A percentile compares a stretch with the other conserved stretches of the same genome.
These are phyloP conservation scores for Stenolophus ochropezus DNA, from an alignment of 2,888 invertebrate species.

Conservation along the genomic window DNA sequence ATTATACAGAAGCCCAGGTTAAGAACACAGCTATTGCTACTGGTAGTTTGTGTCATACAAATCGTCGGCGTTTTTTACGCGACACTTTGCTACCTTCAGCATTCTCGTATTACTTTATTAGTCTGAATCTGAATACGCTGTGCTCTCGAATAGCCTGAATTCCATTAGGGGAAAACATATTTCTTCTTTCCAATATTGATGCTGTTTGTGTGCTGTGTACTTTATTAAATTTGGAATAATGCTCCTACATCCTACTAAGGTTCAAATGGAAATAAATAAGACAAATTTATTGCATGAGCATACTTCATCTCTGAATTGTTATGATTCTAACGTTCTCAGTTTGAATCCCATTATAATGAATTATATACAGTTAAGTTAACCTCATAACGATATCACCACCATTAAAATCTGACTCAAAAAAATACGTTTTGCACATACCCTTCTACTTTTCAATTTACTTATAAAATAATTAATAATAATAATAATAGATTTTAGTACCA, in stretches of 20 bases:
- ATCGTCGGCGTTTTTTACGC: constrained; percentile 5
- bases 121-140: not conserved
- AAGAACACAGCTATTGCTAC: constrained; percentile 1
- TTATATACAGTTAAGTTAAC: too few relatives aligned
- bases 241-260: not conserved
- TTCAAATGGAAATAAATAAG: not conserved
- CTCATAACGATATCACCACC: too few relatives aligned
- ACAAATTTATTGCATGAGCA: not conserved
- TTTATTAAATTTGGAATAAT: not conserved
- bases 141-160: not conserved
- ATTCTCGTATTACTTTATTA: constrained; percentile 37
- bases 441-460: too few relatives aligned
- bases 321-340: too few relatives aligned
- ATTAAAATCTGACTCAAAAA: too few relatives aligned
- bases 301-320: too few relatives aligned
- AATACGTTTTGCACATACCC: too few relatives aligned
- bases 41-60: constrained; percentile 20
- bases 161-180: not conserved
- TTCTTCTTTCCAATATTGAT: not conserved
- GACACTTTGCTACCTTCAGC: constrained; percentile 2
- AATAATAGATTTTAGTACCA: too few relatives aligned
- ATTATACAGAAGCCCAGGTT: constrained; percentile 26
- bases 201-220: not conserved
- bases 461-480: too few relatives aligned
- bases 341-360: too few relatives aligned